Evolutionary conservation across 2,888 invertebrate species (phyloP).

Genomic region (Hirtodrosophila duncani): DNA sequence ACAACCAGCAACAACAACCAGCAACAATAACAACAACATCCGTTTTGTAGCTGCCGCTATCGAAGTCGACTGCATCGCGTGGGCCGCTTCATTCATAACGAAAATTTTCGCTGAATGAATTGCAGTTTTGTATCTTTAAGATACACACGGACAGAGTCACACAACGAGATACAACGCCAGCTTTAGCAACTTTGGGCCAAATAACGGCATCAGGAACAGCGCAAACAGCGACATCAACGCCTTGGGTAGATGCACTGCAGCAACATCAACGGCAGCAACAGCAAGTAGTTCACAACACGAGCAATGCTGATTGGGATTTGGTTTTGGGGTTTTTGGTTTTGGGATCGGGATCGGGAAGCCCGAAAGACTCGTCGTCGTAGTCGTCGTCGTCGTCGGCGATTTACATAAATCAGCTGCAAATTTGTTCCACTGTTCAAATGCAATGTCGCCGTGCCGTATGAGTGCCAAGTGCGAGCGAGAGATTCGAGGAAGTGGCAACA

Average conservation of each 20-base stretch:
- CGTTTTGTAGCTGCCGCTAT: constrained; percentile 45
- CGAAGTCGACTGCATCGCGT: constrained; percentile 49
- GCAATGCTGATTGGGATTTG: constrained; percentile 40
- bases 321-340: no score
- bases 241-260: neutral
- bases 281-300: constrained; percentile 30
- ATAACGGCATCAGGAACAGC: constrained; percentile 43
- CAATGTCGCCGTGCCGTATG: constrained; percentile 46
- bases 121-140: constrained; percentile 18
- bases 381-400: constrained; percentile 43
- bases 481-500: constrained; percentile 64
- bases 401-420: constrained; percentile 72
- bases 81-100: constrained; percentile 70
- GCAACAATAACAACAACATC: constrained; percentile 51
- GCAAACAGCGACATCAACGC: neutral
- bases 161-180: constrained; percentile 5
- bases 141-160: constrained; percentile 19
- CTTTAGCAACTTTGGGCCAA: constrained; percentile 41
- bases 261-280: constrained; percentile 6
- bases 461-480: constrained; percentile 55
- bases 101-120: constrained; percentile 28
- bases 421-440: constrained; percentile 72
- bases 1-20: constrained; percentile 4
- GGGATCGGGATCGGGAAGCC: no score
- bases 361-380: constrained; percentile 40